phyloP scores from a whole-genome alignment of 64 coral and sea anemone species.

The Pachyseris speciosa region DNA sequence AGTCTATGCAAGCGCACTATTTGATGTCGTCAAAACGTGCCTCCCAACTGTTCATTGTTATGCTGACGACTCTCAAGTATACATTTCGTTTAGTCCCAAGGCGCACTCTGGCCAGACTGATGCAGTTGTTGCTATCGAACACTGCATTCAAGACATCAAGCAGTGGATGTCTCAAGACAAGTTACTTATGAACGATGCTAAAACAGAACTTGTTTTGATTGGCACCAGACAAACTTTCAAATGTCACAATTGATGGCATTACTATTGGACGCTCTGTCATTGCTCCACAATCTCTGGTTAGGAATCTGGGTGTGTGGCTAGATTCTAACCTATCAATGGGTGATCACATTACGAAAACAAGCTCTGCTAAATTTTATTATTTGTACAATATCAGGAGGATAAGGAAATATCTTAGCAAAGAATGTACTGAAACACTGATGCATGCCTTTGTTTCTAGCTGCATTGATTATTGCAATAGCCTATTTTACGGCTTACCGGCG shows the following conservation, averaged over 20 bases:
- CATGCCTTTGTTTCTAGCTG: conserved; percentile 11
- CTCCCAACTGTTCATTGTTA: not conserved
- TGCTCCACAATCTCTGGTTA: too few relatives aligned
- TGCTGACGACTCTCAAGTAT: not conserved
- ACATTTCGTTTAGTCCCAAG: not conserved
- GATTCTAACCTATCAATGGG: too few relatives aligned
- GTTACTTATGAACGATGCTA: not conserved
- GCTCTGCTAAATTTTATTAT: too few relatives aligned
- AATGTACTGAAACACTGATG: not conserved
- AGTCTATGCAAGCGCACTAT: not conserved
- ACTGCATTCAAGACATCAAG: not conserved
- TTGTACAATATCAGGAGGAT: too few relatives aligned
- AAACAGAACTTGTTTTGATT: not conserved
- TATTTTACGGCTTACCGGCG: not conserved
- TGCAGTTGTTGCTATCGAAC: conserved; percentile 8
- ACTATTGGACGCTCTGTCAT: too few relatives aligned
- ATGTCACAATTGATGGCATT: not conserved
- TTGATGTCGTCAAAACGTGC: not conserved
- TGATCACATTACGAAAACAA: too few relatives aligned
- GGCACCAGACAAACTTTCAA: not conserved
- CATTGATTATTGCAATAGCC: conserved; percentile 10
- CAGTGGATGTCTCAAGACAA: not conserved
- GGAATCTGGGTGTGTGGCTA: too few relatives aligned
- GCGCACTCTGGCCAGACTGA: conserved; percentile 1
- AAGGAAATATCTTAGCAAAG: not conserved